Conservation (phyloP, 2,888 invertebrate genomes). For the Sinopyrophorus schimmeli region DNA sequence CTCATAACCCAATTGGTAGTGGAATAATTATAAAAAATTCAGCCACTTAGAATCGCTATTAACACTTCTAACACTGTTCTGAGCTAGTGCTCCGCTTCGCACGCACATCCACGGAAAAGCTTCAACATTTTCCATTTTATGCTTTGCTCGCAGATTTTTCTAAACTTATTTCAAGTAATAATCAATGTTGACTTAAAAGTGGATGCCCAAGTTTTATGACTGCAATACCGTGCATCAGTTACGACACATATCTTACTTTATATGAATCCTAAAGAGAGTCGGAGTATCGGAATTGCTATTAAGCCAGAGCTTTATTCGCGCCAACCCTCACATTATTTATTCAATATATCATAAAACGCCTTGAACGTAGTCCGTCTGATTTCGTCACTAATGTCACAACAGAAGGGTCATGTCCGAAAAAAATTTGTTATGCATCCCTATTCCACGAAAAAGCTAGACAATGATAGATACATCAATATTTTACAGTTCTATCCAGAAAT, state of each 20-base stretch:
- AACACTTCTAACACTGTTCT: too few species aligned
- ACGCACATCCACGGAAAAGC: too few species aligned
- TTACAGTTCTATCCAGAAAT: too few species aligned
- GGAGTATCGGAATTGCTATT: constrained; percentile 31
- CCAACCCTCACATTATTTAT: constrained; percentile 35
- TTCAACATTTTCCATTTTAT: too few species aligned
- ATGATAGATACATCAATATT: neutral
- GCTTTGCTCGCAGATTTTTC: too few species aligned
- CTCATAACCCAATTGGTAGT: too few species aligned
- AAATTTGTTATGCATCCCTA: constrained; percentile 23
- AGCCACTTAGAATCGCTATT: too few species aligned
- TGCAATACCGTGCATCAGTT: constrained; percentile 29
- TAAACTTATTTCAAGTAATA: too few species aligned
- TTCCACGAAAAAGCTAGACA: constrained; percentile 15
- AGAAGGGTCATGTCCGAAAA: constrained; percentile 18
- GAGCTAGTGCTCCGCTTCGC: too few species aligned
- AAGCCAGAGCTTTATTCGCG: constrained; percentile 36
- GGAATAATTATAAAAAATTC: too few species aligned
- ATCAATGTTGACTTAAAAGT: constrained; percentile 11
- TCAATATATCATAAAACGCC: constrained; percentile 34
- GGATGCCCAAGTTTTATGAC: constrained; percentile 24
- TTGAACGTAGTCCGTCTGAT: constrained; percentile 23
- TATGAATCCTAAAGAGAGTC: constrained; percentile 33
- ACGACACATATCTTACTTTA: constrained; percentile 31
- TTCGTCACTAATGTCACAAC: constrained; percentile 26